These are phyloP conservation scores for Philopotamus ludificatus DNA, from an alignment of 1,140 invertebrate genomes.

Conservation along the genomic window DNA sequence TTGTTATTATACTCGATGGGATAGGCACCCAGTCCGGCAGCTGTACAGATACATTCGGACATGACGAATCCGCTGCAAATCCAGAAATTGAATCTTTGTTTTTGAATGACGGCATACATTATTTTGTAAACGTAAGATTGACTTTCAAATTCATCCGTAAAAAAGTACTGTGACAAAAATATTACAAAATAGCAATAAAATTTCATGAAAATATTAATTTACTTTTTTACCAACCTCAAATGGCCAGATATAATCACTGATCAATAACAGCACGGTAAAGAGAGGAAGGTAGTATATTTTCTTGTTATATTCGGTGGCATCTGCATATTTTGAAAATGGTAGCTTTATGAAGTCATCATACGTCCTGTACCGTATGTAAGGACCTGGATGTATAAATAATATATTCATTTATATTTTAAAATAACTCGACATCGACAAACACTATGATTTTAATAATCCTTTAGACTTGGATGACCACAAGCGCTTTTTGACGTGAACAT, in stretches of 20 bases:
- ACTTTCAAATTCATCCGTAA: conserved; percentile 66
- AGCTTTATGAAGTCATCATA: conserved; percentile 26
- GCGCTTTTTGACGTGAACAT: no score
- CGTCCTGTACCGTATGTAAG: conserved; percentile 30
- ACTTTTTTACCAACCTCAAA: conserved; percentile 10
- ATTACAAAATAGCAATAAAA: not conserved
- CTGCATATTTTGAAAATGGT: conserved; percentile 23
- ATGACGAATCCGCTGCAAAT: conserved; percentile 88
- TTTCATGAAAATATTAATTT: not conserved
- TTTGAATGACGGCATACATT: conserved; percentile 83
- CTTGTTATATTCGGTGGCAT: not conserved
- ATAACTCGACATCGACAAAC: not conserved
- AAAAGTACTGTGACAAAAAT: conserved; percentile 61
- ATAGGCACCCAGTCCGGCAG: conserved; percentile 88
- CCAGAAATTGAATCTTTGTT: conserved; percentile 84
- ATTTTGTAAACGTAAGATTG: conserved; percentile 72
- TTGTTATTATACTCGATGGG: conserved; percentile 68
- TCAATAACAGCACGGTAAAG: not conserved
- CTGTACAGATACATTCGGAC: conserved; percentile 91
- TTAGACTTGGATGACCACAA: no score
- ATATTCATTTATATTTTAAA: not conserved
- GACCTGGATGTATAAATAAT: conserved; percentile 20
- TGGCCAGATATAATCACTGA: conserved; percentile 24
- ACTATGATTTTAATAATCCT: no score
- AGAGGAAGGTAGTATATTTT: conserved; percentile 12